Evolutionary conservation across 2,888 invertebrate genomes (phyloP).

Genomic region (Stictocephala bisonia): DNA sequence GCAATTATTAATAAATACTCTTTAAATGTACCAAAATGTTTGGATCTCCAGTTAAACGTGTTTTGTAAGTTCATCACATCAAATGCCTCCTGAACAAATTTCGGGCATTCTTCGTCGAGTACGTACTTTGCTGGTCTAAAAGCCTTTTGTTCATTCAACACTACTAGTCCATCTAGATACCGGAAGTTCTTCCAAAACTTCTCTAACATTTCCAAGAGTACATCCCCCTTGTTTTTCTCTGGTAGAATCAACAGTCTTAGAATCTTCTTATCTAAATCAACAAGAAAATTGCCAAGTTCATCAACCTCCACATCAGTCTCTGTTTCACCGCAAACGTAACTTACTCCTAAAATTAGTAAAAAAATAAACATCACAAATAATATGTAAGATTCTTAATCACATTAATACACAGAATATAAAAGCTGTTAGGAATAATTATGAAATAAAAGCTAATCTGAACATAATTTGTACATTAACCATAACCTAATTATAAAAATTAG

Average conservation of each 20-base stretch:
- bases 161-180: slow-evolving; percentile 17
- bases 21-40: background rate
- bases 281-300: background rate
- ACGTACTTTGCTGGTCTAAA: slow-evolving; percentile 16
- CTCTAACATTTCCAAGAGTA: background rate
- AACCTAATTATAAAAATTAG: too few species aligned
- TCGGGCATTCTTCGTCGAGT: background rate
- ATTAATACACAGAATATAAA: too few species aligned
- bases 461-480: too few species aligned
- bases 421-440: too few species aligned
- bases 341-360: too few species aligned
- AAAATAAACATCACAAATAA: too few species aligned
- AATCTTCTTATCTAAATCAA: slow-evolving; percentile 25
- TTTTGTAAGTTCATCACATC: background rate
- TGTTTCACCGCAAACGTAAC: background rate
- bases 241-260: slow-evolving; percentile 17
- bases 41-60: background rate
- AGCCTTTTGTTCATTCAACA: slow-evolving; percentile 16
- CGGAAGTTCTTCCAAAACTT: slow-evolving; percentile 25
- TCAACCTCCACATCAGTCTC: background rate
- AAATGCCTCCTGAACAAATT: slow-evolving; percentile 17
- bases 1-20: slow-evolving; percentile 11
- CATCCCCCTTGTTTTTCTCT: background rate
- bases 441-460: too few species aligned
- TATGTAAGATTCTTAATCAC: too few species aligned